Evolutionary conservation across 2,888 invertebrate species (phyloP), one percentile per base, ranked within the genome.

Genomic region (Germaria angustata): DNA sequence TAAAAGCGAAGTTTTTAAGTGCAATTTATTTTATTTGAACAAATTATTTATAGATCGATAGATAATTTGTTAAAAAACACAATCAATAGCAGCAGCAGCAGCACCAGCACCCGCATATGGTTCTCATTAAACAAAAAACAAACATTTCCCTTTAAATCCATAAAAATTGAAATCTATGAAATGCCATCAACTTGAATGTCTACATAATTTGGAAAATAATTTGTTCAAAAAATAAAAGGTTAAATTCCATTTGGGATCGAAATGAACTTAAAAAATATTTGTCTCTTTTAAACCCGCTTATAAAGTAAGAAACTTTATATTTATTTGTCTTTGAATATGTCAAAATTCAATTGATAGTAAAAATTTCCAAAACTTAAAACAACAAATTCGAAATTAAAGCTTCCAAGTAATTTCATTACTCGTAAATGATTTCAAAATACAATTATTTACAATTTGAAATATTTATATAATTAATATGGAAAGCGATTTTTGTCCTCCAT

Each of bases 31-130:
- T 65, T 66, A 68, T 59, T 57, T 44, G 39, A 66, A 80, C 51
- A 79, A 80, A 73, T 72, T 72, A 79, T 72, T 79, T 79, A 79
- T 72, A 79, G 72, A 79, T 79, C 49, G 22, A 59, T 79, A 79
- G 41, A 80, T 66, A 80, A 66, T 51, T 72, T 73, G 66, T 73
- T 73, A 71, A 63, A n/a, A 32, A 46, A 71, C 24, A 44, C 49
- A 72, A 61, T 80, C 57, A 80, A 66, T 59, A 59, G 34, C 68
- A 61, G 55, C 49, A 72, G 72, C 79, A 72, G 79, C 79, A 80
- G 55, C 49, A 72, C 79, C 79, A n/a, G 55, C 49, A 72, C 79
- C 79, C 79, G 79, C 79, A 80, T 72, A 57, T 80, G 59, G 57
- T 72, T 53, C 65, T 39, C 24, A 49, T 44, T 76, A 24, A 32